Evolutionary conservation across 2,888 invertebrate genomes (phyloP).

Genomic region (Yponomeuta cagnagella): DNA sequence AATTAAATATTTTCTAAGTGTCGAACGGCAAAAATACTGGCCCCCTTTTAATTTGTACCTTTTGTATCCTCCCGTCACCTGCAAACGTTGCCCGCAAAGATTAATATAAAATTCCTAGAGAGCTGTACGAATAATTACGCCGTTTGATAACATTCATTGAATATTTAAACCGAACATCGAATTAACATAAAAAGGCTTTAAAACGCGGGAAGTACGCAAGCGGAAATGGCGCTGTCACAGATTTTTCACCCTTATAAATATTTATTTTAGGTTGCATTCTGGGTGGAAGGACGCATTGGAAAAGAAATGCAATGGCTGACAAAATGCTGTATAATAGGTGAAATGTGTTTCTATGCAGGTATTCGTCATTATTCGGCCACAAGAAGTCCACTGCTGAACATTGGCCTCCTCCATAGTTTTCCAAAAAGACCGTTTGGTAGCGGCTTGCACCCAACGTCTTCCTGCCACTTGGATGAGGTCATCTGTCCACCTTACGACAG

Average conservation of each 20-base stretch:
- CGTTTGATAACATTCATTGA: conserved; percentile 7
- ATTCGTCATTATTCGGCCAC: no score
- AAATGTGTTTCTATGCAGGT: background rate
- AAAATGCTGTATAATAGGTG: background rate
- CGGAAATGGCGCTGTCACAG: conserved; percentile 13
- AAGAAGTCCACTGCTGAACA: no score
- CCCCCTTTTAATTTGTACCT: background rate
- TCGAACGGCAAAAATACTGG: background rate
- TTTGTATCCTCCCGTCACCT: background rate
- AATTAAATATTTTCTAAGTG: no score
- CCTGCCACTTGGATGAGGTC: no score
- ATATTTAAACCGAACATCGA: conserved; percentile 10
- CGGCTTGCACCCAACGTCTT: no score
- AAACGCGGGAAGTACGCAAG: conserved; percentile 9
- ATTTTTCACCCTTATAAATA: conserved; percentile 14
- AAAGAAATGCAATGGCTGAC: background rate
- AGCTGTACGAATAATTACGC: background rate
- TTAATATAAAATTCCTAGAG: background rate
- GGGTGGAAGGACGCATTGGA: background rate
- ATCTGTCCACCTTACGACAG: no score
- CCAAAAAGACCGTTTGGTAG: no score
- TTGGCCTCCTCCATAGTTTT: no score
- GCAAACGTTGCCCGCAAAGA: background rate
- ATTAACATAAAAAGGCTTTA: conserved; percentile 15
- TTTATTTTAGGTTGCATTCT: conserved; percentile 4